A percentile compares a stretch with the other conserved stretches of the same genome.
These are phyloP conservation scores for Lagocephalus sceleratus DNA, from an alignment of 2,797 vertebrate genomes.

Conservation along the genomic window DNA sequence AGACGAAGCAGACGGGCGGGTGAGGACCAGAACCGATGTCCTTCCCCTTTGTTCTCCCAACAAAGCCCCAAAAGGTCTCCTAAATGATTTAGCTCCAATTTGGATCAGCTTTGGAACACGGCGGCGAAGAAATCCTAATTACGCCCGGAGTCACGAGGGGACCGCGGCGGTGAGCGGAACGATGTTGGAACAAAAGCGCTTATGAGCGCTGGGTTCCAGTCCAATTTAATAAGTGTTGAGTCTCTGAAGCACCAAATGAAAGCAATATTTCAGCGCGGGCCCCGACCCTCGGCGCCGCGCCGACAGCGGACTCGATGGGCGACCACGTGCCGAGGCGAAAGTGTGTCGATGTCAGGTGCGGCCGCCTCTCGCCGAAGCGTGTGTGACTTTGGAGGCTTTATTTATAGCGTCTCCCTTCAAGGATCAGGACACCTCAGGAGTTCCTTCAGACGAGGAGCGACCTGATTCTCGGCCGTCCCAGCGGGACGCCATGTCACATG, in stretches of 20 bases:
- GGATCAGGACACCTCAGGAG: conserved; percentile 67
- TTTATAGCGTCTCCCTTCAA: conserved; percentile 77
- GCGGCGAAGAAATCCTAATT: conserved; percentile 44
- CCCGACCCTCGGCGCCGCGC: conserved; percentile 9
- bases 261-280: conserved; percentile 23
- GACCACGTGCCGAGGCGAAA: conserved; percentile 43
- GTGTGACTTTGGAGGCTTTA: conserved; percentile 77
- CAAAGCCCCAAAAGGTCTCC: conserved; percentile 21
- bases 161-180: conserved; percentile 24
- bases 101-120: conserved; percentile 23
- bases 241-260: conserved; percentile 23
- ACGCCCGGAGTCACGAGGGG: conserved; percentile 27
- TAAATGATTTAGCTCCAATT: conserved; percentile 41
- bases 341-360: conserved; percentile 74
- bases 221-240: conserved; percentile 25
- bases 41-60: neutral
- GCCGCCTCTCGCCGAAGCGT: conserved; percentile 20
- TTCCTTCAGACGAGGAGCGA: conserved; percentile 68
- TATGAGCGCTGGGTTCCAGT: conserved; percentile 14
- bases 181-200: conserved; percentile 26
- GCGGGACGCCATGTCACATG: conserved; percentile 56
- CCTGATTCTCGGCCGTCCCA: conserved; percentile 77
- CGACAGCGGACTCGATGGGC: conserved; percentile 39
- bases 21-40: conserved; percentile 4
- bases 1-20: conserved; percentile 5